phyloP scores from a whole-genome alignment of 2,888 invertebrate species.

The Lasioglossum figueresi region DNA sequence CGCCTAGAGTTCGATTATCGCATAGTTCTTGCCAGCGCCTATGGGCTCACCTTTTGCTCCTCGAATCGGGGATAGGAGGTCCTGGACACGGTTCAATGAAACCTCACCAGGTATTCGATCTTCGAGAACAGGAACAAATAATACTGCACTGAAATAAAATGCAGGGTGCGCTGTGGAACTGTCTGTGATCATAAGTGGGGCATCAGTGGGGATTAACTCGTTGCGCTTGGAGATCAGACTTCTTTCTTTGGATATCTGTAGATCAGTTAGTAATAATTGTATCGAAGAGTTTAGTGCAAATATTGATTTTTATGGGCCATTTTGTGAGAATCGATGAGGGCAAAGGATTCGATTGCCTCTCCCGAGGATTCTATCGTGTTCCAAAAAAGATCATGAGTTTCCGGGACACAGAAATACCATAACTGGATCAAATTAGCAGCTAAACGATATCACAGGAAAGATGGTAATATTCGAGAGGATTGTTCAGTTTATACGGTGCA shows the following conservation, averaged over 20 bases:
- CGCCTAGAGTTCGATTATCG: conserved; percentile 31
- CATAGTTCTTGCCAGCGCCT: conserved; percentile 2
- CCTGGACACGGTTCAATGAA: conserved; percentile 22
- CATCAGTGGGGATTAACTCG: neutral
- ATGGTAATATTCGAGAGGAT: neutral
- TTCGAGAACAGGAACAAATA: conserved; percentile 43
- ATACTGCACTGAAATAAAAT: conserved; percentile 56
- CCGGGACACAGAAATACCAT: neutral
- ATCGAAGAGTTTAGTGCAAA: neutral
- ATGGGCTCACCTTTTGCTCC: conserved; percentile 44
- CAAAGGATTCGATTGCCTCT: neutral
- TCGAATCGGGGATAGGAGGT: conserved; percentile 10
- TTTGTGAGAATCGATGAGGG: neutral
- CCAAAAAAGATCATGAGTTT: neutral
- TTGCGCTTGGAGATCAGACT: no score
- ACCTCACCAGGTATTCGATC: conserved; percentile 16
- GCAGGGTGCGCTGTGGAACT: conserved; percentile 8
- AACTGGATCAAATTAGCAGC: neutral
- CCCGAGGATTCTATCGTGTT: neutral
- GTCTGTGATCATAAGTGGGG: neutral
- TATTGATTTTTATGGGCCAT: neutral
- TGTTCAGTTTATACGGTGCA: neutral
- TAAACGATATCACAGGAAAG: neutral
- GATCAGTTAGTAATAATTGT: no score
- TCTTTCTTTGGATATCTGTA: no score